A percentile compares a stretch with the other conserved stretches of the same genome.
These are phyloP conservation scores for Capromys pilorides DNA, from an alignment of 2,797 vertebrate genomes.

Conservation along the genomic window DNA sequence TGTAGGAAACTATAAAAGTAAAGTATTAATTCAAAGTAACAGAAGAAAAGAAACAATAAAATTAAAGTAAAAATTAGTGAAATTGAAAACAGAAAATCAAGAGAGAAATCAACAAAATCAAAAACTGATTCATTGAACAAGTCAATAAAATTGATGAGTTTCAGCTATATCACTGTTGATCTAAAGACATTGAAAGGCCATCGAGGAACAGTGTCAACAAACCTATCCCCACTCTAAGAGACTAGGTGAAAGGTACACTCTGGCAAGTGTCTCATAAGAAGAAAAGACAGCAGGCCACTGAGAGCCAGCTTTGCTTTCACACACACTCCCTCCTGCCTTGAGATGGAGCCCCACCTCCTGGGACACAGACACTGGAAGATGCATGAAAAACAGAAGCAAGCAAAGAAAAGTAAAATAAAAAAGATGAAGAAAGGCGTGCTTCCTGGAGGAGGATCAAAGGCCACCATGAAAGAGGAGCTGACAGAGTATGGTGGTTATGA, in stretches of 20 bases:
- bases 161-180: not conserved
- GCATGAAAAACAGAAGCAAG: no score
- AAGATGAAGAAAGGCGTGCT: constrained; percentile 91
- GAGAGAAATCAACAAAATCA: not conserved
- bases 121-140: not conserved
- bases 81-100: not conserved
- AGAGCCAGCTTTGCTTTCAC: no score
- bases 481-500: constrained; percentile 93
- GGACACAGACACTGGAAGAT: no score
- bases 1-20: not conserved
- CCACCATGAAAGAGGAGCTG: constrained; percentile 94
- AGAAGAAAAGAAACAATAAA: not conserved
- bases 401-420: constrained; percentile 95
- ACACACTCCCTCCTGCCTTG: no score
- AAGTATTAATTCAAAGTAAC: not conserved
- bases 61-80: not conserved
- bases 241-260: not conserved
- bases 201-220: not conserved
- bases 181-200: not conserved
- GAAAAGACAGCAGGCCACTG: not conserved
- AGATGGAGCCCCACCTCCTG: no score
- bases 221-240: not conserved
- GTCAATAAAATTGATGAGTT: not conserved
- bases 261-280: not conserved
- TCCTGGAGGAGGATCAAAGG: constrained; percentile 95